Evolutionary conservation across 2,888 invertebrate species (phyloP).

Genomic region (Cistogaster globosa): DNA sequence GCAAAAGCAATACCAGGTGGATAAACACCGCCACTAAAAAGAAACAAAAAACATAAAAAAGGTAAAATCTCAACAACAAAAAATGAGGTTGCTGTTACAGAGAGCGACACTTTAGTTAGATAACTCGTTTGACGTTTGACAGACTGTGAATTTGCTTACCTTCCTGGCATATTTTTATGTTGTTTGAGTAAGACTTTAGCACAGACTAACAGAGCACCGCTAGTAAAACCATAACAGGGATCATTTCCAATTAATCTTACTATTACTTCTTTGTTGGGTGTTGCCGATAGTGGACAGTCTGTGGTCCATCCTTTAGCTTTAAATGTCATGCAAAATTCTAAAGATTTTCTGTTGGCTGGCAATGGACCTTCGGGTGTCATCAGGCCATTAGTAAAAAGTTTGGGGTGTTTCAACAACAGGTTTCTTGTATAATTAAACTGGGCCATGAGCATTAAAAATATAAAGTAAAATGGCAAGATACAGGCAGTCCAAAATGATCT

Average conservation of each 20-base stretch:
- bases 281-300: conserved; percentile 84
- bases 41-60: background rate
- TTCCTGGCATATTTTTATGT: conserved; percentile 87
- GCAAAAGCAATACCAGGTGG: conserved; percentile 92
- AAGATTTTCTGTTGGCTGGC: conserved; percentile 84
- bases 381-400: conserved; percentile 87
- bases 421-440: conserved; percentile 85
- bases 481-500: conserved; percentile 79
- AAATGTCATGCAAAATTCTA: conserved; percentile 87
- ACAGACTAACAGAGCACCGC: conserved; percentile 87
- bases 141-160: conserved; percentile 73
- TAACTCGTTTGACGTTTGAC: too few species aligned
- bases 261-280: conserved; percentile 86
- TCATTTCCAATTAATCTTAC: conserved; percentile 84
- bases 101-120: background rate
- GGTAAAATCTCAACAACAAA: background rate
- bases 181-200: conserved; percentile 90
- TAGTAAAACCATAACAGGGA: conserved; percentile 90
- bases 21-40: conserved; percentile 88
- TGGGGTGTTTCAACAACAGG: conserved; percentile 87
- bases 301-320: conserved; percentile 90
- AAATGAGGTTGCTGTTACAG: background rate
- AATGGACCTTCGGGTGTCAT: conserved; percentile 87
- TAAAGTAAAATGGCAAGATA: conserved; percentile 80
- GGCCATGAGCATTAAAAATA: conserved; percentile 86